These are phyloP conservation scores for Penaeus japonicus DNA, from an alignment of 1,140 invertebrate genomes.

Conservation along the genomic window DNA sequence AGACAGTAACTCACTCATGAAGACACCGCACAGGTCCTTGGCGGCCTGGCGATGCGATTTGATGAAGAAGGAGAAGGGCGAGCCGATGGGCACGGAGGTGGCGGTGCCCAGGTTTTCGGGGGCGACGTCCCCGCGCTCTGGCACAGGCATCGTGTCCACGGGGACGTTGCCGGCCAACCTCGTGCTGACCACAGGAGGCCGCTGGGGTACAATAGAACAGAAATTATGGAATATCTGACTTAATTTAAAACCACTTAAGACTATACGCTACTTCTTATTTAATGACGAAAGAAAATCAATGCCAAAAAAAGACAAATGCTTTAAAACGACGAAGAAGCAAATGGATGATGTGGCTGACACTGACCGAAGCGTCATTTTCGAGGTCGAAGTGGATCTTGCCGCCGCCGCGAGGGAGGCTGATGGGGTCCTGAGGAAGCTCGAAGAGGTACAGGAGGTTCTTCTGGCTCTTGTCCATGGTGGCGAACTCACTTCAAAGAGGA, in stretches of 20 bases:
- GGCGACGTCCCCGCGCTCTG: not conserved
- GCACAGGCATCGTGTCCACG: not conserved
- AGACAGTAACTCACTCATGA: not conserved
- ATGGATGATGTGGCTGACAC: not conserved
- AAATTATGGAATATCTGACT: no score
- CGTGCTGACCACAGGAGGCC: not conserved
- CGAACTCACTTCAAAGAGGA: not conserved
- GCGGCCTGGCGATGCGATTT: constrained; percentile 67
- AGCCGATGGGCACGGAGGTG: constrained; percentile 66
- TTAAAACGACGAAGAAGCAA: not conserved
- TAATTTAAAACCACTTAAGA: no score
- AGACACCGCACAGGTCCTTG: constrained; percentile 32
- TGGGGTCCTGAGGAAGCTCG: not conserved
- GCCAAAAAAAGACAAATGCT: not conserved
- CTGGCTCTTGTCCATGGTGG: not conserved
- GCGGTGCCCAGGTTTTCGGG: not conserved
- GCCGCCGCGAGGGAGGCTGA: not conserved
- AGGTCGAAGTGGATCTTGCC: constrained; percentile 3
- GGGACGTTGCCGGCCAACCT: not conserved
- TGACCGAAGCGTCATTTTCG: not conserved
- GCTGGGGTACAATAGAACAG: not conserved
- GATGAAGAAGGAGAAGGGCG: constrained; percentile 72
- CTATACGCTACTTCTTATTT: no score
- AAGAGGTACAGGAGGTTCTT: constrained; percentile 26
- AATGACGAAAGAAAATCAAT: not conserved